phyloP scores from a whole-genome alignment of 2,113 vertebrate species.

The Hypomesus transpacificus region DNA sequence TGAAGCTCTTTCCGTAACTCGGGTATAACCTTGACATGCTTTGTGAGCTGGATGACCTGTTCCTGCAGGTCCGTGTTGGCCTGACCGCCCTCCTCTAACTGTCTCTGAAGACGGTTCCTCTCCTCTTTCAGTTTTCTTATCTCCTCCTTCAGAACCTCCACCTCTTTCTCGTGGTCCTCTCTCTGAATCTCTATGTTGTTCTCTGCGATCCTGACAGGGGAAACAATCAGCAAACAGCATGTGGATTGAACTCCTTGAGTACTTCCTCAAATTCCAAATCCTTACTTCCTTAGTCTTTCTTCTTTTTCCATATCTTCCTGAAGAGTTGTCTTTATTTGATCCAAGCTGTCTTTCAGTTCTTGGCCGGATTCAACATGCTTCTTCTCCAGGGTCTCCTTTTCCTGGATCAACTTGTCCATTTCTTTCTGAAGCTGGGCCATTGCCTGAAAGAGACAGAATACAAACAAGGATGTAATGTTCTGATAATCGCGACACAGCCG shows the following conservation, averaged over 20 bases:
- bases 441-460: slow-evolving; percentile 38
- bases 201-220: slow-evolving; percentile 78
- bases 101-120: slow-evolving; percentile 66
- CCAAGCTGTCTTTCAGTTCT: slow-evolving; percentile 84
- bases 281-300: slow-evolving; percentile 83
- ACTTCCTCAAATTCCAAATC: background rate
- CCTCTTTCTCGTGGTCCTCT: slow-evolving; percentile 79
- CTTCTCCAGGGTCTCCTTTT: slow-evolving; percentile 75
- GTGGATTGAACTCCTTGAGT: background rate
- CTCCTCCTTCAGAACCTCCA: slow-evolving; percentile 76
- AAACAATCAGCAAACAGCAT: background rate
- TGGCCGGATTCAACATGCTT: slow-evolving; percentile 72
- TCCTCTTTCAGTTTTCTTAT: slow-evolving; percentile 77
- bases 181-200: slow-evolving; percentile 82
- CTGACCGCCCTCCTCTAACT: slow-evolving; percentile 71
- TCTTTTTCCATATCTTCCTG: slow-evolving; percentile 82
- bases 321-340: slow-evolving; percentile 77
- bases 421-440: slow-evolving; percentile 71
- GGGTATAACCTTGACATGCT: slow-evolving; percentile 85
- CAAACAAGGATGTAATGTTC: background rate
- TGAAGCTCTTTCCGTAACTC: slow-evolving; percentile 87
- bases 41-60: slow-evolving; percentile 80
- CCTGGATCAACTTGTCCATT: slow-evolving; percentile 68
- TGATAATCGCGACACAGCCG: background rate
- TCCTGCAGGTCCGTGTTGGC: slow-evolving; percentile 74